phyloP scores from a whole-genome alignment of 2,888 invertebrate genomes.

The Clitarchus hookeri region DNA sequence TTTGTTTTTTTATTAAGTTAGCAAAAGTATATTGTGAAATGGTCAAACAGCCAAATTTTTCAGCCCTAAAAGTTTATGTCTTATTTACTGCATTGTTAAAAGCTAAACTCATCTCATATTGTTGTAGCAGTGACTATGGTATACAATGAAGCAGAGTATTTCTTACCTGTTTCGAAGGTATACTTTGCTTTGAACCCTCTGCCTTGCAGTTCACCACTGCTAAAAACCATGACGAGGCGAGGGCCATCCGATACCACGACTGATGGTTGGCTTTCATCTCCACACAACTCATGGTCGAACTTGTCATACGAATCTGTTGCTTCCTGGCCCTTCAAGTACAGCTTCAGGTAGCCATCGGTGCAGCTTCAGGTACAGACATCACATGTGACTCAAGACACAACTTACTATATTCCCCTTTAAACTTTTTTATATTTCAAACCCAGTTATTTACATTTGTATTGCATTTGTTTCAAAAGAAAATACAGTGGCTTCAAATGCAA shows the following conservation, averaged over 20 bases:
- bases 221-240: constrained; percentile 91
- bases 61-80: too few relatives aligned
- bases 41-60: too few relatives aligned
- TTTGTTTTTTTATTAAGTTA: too few relatives aligned
- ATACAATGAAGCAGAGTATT: neutral
- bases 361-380: constrained; percentile 61
- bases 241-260: constrained; percentile 89
- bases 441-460: too few relatives aligned
- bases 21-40: too few relatives aligned
- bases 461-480: too few relatives aligned
- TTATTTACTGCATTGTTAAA: too few relatives aligned
- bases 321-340: constrained; percentile 91
- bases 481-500: too few relatives aligned
- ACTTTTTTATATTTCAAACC: too few relatives aligned
- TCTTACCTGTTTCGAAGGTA: constrained; percentile 78
- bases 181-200: constrained; percentile 89
- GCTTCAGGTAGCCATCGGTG: constrained; percentile 87
- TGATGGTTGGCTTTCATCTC: constrained; percentile 75
- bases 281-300: constrained; percentile 92
- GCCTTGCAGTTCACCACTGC: constrained; percentile 89
- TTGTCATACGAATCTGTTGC: constrained; percentile 91
- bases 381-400: too few relatives aligned
- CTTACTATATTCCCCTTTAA: too few relatives aligned
- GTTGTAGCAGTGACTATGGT: neutral
- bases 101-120: too few relatives aligned